phyloP scores from a whole-genome alignment of 35 echinoderm and acorn worm genomes.

The Ophiothrix spiculata region DNA sequence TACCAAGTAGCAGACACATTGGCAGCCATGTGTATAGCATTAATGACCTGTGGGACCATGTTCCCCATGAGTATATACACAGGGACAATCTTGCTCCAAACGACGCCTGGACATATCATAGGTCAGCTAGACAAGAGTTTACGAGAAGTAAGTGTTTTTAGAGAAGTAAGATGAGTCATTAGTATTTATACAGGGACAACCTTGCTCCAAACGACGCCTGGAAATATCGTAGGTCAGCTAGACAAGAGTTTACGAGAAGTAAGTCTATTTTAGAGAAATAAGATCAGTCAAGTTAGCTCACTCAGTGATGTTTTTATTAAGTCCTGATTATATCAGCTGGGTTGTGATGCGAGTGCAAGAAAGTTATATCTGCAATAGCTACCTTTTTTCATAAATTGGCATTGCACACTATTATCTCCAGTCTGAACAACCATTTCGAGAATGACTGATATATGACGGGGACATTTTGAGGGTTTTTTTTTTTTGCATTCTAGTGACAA shows the following conservation, averaged over 20 bases:
- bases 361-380: too few species aligned
- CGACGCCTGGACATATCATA: conserved; percentile 79
- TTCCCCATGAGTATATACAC: conserved; percentile 94
- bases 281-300: background rate
- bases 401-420: too few species aligned
- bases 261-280: too few species aligned
- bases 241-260: conserved; percentile 98
- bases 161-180: too few species aligned
- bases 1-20: conserved; percentile 86
- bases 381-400: too few species aligned
- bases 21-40: conserved; percentile 78
- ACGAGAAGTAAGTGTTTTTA: conserved; percentile 93
- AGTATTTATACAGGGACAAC: conserved; percentile 94
- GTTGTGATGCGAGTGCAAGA: too few species aligned
- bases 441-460: too few species aligned
- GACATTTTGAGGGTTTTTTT: too few species aligned
- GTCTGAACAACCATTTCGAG: too few species aligned
- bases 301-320: too few species aligned
- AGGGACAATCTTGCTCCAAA: conserved; percentile 93
- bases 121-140: conserved; percentile 95
- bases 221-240: conserved; percentile 84
- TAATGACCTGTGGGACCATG: conserved; percentile 94
- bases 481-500: too few species aligned
- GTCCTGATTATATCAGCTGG: too few species aligned
- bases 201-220: conserved; percentile 86